phyloP scores from a whole-genome alignment of 2,113 vertebrate genomes.

The Burhinus oedicnemus region DNA sequence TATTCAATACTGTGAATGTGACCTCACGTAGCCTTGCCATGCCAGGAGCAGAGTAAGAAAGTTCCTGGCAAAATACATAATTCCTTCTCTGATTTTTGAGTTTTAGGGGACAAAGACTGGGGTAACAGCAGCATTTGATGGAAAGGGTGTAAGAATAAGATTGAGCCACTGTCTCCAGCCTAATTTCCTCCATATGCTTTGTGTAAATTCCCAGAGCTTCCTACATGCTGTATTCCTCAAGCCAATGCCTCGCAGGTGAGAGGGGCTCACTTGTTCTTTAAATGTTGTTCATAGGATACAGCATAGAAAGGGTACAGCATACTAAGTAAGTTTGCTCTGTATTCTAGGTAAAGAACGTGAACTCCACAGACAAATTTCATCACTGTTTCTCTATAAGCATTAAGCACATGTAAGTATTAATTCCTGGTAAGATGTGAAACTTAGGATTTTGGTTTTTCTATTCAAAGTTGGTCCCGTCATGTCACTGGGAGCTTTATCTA shows the following conservation, averaged over 20 bases:
- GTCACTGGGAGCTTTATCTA: not conserved
- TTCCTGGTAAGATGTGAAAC: not conserved
- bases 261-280: not conserved
- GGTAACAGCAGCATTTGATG: not conserved
- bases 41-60: not conserved
- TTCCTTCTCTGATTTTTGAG: not conserved
- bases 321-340: not conserved
- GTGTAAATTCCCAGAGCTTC: not conserved
- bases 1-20: not conserved
- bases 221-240: fast-evolving
- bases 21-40: not conserved
- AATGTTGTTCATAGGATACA: not conserved
- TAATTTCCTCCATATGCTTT: not conserved
- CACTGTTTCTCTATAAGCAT: not conserved
- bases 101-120: not conserved
- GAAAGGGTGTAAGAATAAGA: not conserved
- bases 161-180: not conserved
- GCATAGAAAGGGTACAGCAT: not conserved
- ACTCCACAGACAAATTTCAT: not conserved
- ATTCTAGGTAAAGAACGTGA: not conserved
- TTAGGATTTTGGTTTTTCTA: not conserved
- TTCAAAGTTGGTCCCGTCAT: not conserved
- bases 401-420: not conserved
- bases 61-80: not conserved
- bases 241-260: not conserved